Percentiles rank a stretch among this genome's conserved stretches.
phyloP scores from a whole-genome alignment of 2,113 vertebrate species.

The Tragelaphus buxtoni region DNA sequence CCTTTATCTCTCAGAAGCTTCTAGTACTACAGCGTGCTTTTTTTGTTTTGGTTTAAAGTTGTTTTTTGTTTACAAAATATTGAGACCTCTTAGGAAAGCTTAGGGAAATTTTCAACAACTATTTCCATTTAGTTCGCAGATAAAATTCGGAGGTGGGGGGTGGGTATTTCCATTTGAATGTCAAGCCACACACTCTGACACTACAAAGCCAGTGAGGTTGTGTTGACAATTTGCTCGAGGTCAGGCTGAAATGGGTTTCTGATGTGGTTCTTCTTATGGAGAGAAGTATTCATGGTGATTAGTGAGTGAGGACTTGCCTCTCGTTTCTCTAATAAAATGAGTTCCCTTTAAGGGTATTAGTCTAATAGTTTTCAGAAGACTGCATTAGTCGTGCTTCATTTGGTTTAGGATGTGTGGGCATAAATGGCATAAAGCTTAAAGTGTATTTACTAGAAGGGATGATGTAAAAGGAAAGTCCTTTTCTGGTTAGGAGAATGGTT shows the following conservation, averaged over 20 bases:
- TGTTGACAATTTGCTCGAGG: background rate
- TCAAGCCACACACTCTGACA: background rate
- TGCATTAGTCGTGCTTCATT: background rate
- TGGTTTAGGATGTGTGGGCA: background rate
- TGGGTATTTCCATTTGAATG: conserved; percentile 14
- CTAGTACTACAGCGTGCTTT: background rate
- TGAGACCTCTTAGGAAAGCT: background rate
- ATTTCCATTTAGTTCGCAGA: conserved; percentile 22
- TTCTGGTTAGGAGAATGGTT: background rate
- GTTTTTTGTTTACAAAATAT: background rate
- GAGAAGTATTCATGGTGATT: background rate
- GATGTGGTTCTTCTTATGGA: background rate
- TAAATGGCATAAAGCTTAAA: background rate
- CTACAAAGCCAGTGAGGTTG: background rate
- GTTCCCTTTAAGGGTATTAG: background rate
- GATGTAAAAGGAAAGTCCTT: background rate
- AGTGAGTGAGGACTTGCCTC: background rate
- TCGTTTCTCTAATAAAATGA: background rate
- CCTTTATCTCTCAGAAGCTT: background rate
- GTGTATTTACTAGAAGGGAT: background rate
- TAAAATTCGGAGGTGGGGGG: background rate
- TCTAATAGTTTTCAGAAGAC: background rate
- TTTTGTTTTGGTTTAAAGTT: background rate
- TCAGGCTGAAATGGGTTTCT: background rate
- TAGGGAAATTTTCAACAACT: background rate